Evolutionary conservation across 2,888 invertebrate genomes (phyloP), one percentile per base, ranked within the genome.

Genomic region (Ephialtes manifestator): DNA sequence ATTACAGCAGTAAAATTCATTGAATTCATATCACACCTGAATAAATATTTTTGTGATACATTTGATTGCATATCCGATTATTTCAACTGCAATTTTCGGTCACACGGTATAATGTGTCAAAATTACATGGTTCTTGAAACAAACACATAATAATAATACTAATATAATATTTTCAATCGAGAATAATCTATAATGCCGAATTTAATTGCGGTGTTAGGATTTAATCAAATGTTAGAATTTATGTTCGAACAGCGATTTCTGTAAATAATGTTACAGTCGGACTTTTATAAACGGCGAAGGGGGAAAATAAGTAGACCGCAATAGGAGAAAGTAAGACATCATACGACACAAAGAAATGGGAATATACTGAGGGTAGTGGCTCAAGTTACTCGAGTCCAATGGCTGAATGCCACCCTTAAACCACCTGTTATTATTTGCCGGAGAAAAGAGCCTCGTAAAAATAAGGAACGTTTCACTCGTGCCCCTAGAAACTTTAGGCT

Each of bases 401-500:
- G 20, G 18, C 28, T 60, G 60, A 48, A 63, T 31, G 31, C 31
- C 11, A 31, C 46, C 15, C 63, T 46, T 31, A 13, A 75, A 75
- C 75, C 63, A 60, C 63, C 48, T 63, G 75, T 75, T 75, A 75
- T 75, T 75, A 48, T 75, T 63, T 75, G 48, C 63, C 63, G 31
- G 31, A 48, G 75, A 48, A 75, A 63, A 48, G 31, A 75, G 31
- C 28, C 18, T 63, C 75, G 48, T 63, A 75, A 75, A 63, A 18
- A 55, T 51, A 48, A 48, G 75, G 48, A 75, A 75, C 28, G 75
- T 48, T 75, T 75, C 63, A 35, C 60, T 63, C 46, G 60, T 18
- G 35, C 31, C 35, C 11, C 65, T 65, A 48, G 48, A 75, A 75
- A 48, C 31, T 28, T 20, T n/a, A n/a, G 31, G 28, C 20, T 60